Percentiles rank a stretch among this genome's conserved stretches.
Evolutionary conservation across 2,797 vertebrate species (phyloP).

Genomic region (Phyllotis vaccarum): DNA sequence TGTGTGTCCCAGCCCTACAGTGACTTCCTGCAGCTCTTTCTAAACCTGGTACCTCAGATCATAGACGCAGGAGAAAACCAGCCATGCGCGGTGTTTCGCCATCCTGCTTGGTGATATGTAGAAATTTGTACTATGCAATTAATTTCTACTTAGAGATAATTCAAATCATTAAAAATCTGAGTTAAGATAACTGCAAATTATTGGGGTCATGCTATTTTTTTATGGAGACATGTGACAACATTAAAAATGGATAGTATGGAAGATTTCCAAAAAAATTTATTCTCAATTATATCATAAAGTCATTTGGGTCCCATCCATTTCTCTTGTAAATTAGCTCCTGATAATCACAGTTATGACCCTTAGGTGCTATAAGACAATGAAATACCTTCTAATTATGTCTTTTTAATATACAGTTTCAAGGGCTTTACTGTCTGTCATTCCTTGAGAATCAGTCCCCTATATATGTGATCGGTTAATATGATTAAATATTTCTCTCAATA

Average conservation of each 20-base stretch:
- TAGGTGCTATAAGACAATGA: slow-evolving; percentile 42
- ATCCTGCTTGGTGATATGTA: background rate
- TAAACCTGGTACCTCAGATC: background rate
- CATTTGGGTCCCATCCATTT: slow-evolving; percentile 63
- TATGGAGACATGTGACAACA: background rate
- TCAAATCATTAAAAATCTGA: background rate
- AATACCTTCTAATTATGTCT: slow-evolving; percentile 63
- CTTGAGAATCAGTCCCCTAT: slow-evolving; percentile 12
- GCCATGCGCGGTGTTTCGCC: background rate
- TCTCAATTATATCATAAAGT: slow-evolving; percentile 53
- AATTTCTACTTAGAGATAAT: background rate
- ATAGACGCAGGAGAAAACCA: background rate
- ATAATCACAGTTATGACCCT: slow-evolving; percentile 67
- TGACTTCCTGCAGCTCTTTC: slow-evolving; percentile 37
- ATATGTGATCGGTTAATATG: background rate
- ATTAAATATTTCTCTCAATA: background rate
- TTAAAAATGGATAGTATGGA: slow-evolving; percentile 51
- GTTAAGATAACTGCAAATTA: slow-evolving; percentile 49
- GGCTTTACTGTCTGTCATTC: slow-evolving; percentile 47
- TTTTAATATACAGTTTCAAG: background rate
- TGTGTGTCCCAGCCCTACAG: background rate
- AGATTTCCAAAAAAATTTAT: slow-evolving; percentile 71
- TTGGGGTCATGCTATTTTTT: background rate
- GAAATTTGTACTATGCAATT: background rate
- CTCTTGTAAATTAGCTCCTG: slow-evolving; percentile 59